Percentiles rank a stretch among this genome's conserved stretches.
Evolutionary conservation across 2,888 invertebrate genomes (phyloP).

Genomic region (Catotricha subobsoleta): DNA sequence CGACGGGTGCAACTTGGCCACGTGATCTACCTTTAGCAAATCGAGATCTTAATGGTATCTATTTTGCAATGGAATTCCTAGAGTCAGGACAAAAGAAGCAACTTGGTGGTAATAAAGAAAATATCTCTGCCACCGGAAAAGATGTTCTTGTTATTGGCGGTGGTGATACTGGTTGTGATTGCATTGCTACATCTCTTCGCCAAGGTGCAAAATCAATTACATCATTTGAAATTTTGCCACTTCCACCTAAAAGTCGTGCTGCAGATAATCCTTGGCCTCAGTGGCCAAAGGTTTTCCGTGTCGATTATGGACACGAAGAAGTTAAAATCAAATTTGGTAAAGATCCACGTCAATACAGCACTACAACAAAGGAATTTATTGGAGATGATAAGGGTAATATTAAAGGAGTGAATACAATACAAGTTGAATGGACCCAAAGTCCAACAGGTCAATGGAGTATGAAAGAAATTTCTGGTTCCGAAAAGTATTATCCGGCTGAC

Average conservation of each 20-base stretch:
- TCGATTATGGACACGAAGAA: constrained; percentile 98
- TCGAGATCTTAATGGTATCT: constrained; percentile 76
- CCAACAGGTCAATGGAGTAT: constrained; percentile 86
- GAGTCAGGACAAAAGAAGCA: constrained; percentile 95
- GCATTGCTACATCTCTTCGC: constrained; percentile 90
- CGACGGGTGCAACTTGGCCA: constrained; percentile 93
- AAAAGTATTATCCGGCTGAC: constrained; percentile 68
- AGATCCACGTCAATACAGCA: constrained; percentile 86
- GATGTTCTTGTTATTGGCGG: constrained; percentile 83
- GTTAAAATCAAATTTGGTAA: constrained; percentile 75
- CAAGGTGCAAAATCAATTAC: constrained; percentile 72
- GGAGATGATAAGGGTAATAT: constrained; percentile 73
- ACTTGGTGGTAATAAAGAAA: constrained; percentile 42
- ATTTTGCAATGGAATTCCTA: constrained; percentile 95
- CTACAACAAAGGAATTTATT: constrained; percentile 86
- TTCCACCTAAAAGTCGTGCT: constrained; percentile 64
- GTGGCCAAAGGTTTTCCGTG: constrained; percentile 89
- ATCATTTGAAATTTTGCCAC: constrained; percentile 92
- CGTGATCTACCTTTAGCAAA: constrained; percentile 76
- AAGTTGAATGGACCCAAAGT: constrained; percentile 88
- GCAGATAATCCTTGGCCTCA: constrained; percentile 97
- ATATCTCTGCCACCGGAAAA: constrained; percentile 76
- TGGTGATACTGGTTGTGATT: constrained; percentile 89
- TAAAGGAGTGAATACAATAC: constrained; percentile 74
- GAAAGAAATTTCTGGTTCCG: constrained; percentile 64